Percentiles rank a stretch among this genome's conserved stretches.
These are phyloP conservation scores for Streptopelia turtur DNA, from an alignment of 2,797 vertebrate species.

Conservation along the genomic window DNA sequence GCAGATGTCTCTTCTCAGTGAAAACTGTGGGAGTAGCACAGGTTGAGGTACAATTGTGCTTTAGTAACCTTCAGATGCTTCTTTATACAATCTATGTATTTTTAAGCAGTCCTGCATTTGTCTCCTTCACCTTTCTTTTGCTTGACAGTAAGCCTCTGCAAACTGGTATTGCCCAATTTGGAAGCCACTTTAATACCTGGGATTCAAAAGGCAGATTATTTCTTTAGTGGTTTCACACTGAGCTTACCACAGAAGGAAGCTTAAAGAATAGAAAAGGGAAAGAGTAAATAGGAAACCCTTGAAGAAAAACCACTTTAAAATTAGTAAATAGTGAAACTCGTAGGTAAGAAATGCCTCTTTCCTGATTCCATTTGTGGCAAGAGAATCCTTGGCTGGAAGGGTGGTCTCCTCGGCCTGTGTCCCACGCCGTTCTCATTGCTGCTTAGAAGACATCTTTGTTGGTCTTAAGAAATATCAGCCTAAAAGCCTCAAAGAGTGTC, in stretches of 20 bases:
- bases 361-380: neutral
- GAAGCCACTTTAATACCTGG: neutral
- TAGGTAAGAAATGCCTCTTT: neutral
- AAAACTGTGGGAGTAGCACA: neutral
- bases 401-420: neutral
- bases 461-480: neutral
- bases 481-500: neutral
- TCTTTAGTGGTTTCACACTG: neutral
- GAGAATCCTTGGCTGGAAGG: neutral
- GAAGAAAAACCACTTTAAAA: neutral
- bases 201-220: neutral
- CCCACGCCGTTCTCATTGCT: neutral
- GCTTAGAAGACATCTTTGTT: neutral
- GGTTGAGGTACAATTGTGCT: neutral
- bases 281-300: neutral
- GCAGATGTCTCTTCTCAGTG: neutral
- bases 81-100: neutral
- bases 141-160: neutral
- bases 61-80: neutral
- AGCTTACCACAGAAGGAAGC: neutral
- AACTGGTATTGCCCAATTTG: neutral
- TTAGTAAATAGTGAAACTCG: neutral
- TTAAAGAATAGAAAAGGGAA: neutral
- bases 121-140: neutral
- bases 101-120: neutral